Base-by-base conservation (phyloP, 2,888 invertebrate species). In the Ptilodon capucinus region DNA sequence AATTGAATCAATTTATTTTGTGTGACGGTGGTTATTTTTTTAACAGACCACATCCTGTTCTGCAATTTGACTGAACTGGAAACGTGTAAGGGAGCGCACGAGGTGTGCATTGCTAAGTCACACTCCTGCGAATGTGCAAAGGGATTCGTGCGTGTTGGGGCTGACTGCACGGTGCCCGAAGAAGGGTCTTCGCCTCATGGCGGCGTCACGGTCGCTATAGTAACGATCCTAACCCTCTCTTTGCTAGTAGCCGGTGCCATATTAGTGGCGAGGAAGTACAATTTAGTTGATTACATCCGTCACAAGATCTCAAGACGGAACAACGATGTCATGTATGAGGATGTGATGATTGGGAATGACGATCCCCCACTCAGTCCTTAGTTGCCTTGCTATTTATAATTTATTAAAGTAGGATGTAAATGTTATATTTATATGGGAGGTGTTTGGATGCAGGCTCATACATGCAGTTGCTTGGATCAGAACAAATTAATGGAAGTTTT, bases 281-380 rank as follows among this genome's bases (percentile, higher is more conserved):
- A 89, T 71, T 72, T 91, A 62, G 64, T 89, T 34, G 84, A 88
- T 42, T 88, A 88, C 63, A 58, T 83, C 40, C 76, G 80, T 23
- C 84, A 89, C 56, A 89, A 81, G 57, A 84, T 91, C 50, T 60
- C 71, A 13, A 77, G 86, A 53, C 79, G 89, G 57, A 84, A 81
- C 55, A 84, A 84, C 56, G 84, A 91, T 67, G 76, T 88, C 1
- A 86, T 88, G 80, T 92, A 91, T 30, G 91, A 92, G 64, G 91
- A 92, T 64, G 91, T 92, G n/a, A 91, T 91, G 91, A 91, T 91
- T 36, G 91, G 91, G 2, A 89, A 91, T 46, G 91, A 91, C 46
- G 91, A 91, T 57, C 91, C 91, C 0, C 91, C 91, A 0, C 77
- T 91, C 41, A 86, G 84, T 55, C 91, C 88, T 28, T 91, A 84